Evolutionary conservation across 2,888 invertebrate genomes (phyloP), one percentile per base, ranked within the genome.

Genomic region (Caenorhabditis japonica): DNA sequence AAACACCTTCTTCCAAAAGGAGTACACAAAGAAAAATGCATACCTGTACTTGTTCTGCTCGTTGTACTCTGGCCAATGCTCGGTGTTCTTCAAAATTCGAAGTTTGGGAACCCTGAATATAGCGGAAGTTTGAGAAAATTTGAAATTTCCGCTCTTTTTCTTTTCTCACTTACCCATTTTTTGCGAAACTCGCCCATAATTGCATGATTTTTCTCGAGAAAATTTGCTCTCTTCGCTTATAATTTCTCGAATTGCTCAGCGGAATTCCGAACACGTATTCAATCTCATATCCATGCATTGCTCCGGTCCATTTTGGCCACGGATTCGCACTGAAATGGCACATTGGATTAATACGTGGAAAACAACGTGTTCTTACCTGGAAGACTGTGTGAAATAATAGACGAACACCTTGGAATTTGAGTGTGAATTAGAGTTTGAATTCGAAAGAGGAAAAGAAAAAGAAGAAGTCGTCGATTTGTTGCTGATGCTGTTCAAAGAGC

Each of bases 261-360:
- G 96, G 96, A 88, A 94, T 94, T 5, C 97, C 97, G 88, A 97
- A 97, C 81, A 96, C 94, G 89, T 95, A 97, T 89, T 95, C 94
- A 88, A 97, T 94, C 90, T 97, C 97, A 88, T 97, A 95, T 15
- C 94, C 97, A 85, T 97, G 97, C 92, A 97, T 92, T 75, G 96
- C 96, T 0, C 97, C 85, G 19, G 84, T 84, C 85, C 85, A 85
- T 43, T 66, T 61, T 10, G 86, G 86, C 86, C 86, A 86, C 5
- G 85, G 86, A 62, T 86, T 85, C 8, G 80, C 78, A 41, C 82
- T 83, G 25, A 19, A 72, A 68, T 8, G n/a, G n/a, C 13, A 8
- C 39, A 39, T 8, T 17, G 19, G 21, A 43, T 17, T 46, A 4
- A 5, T 12, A 3, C 33, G 5, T 33, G 10, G 21, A 51, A 51